Percentiles rank a stretch among this genome's conserved stretches.
Evolutionary conservation across 23 tunicate genomes (phyloP).

Genomic region (Styela plicata): DNA sequence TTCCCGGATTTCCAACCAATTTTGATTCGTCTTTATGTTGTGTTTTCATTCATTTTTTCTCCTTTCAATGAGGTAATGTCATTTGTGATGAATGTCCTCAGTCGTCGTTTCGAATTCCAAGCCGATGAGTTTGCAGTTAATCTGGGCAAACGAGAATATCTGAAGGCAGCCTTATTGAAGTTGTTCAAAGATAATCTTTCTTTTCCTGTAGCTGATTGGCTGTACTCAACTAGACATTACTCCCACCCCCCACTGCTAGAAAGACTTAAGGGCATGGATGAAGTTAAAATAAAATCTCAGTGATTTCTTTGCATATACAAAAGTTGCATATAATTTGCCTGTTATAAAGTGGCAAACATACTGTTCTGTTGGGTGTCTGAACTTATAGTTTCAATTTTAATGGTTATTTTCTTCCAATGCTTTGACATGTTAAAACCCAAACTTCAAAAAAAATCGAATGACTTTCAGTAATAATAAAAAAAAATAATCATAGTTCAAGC

Average conservation of each 20-base stretch:
- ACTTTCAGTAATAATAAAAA: no score
- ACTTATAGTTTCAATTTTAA: no score
- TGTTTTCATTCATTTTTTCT: conserved; percentile 79
- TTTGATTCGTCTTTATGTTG: conserved; percentile 71
- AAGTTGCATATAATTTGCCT: no score
- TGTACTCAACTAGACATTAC: conserved; percentile 74
- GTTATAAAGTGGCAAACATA: no score
- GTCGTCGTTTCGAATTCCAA: conserved; percentile 86
- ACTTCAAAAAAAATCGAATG: no score
- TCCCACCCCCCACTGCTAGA: conserved; percentile 93
- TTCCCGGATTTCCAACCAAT: conserved; percentile 63
- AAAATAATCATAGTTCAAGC: no score
- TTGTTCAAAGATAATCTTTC: conserved; percentile 82
- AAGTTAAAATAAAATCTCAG: conserved; percentile 51
- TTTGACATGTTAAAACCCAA: no score
- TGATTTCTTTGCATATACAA: not conserved
- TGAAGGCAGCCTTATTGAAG: conserved; percentile 85
- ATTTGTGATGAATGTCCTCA: conserved; percentile 69
- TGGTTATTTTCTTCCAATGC: no score
- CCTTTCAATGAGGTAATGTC: conserved; percentile 77
- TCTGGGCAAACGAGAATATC: conserved; percentile 67
- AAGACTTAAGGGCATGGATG: conserved; percentile 78
- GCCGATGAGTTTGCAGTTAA: conserved; percentile 96
- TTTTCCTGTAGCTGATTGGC: conserved; percentile 95
- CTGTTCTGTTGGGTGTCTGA: no score